phyloP scores from a whole-genome alignment of 2,797 vertebrate species.

The Rhabdomys pumilio region DNA sequence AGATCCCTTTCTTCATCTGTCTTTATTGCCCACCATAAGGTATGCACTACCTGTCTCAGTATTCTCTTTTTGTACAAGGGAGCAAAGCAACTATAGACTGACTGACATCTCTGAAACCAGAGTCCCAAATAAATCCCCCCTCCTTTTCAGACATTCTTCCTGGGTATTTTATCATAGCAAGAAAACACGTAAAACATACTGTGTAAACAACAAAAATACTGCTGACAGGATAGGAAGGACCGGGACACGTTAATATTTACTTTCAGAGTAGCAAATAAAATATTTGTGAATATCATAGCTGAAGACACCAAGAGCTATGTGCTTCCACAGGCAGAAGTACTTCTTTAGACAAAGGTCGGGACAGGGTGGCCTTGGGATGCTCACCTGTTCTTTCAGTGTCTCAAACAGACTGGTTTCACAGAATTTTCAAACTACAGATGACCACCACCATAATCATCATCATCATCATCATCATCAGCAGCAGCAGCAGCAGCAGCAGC shows the following conservation, averaged over 20 bases:
- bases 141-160: not conserved
- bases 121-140: not conserved
- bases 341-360: not conserved
- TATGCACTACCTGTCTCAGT: not conserved
- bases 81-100: not conserved
- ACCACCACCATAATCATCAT: not conserved
- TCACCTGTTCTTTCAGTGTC: not conserved
- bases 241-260: not conserved
- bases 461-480: fast-evolving
- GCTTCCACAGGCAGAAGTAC: not conserved
- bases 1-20: not conserved
- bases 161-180: not conserved
- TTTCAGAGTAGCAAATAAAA: not conserved
- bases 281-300: not conserved
- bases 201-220: not conserved
- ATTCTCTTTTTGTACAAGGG: not conserved
- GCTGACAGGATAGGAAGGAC: not conserved
- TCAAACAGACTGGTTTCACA: not conserved
- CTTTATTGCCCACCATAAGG: not conserved
- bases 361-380: not conserved
- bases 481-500: too few species aligned
- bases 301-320: not conserved
- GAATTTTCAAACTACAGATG: not conserved
- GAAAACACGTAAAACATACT: not conserved
- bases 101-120: not conserved